Conservation (phyloP, 2,113 vertebrate species). For the Trichechus manatus region DNA sequence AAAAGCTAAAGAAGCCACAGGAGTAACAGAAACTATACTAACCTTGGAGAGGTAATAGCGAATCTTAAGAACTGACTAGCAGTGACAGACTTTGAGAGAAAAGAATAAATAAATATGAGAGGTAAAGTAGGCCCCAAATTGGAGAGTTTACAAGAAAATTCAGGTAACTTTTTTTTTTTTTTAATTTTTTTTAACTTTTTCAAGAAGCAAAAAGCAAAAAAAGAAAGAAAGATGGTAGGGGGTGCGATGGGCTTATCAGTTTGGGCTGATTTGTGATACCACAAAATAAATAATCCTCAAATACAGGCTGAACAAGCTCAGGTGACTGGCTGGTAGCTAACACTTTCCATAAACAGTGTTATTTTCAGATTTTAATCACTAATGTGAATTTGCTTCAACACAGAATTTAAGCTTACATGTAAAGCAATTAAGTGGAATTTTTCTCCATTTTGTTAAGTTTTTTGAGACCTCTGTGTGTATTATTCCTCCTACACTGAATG, state of each 20-base stretch:
- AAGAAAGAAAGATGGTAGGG: not conserved
- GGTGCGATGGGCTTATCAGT: not conserved
- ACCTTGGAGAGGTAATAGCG: not conserved
- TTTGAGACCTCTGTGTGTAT: not conserved
- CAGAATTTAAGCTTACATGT: not conserved
- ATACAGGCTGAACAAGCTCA: not conserved
- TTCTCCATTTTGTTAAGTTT: not conserved
- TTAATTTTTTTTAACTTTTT: no score
- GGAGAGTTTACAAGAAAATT: not conserved
- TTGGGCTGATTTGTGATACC: not conserved
- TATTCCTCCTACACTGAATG: not conserved
- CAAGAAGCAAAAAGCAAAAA: not conserved
- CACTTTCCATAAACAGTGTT: not conserved
- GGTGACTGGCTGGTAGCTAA: not conserved
- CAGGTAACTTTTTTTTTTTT: not conserved
- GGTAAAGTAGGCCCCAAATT: not conserved
- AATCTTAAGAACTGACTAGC: not conserved
- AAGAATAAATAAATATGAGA: conserved; percentile 29
- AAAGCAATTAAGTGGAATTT: not conserved
- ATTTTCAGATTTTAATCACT: conserved; percentile 41
- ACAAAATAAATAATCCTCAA: conserved; percentile 25
- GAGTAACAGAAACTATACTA: not conserved
- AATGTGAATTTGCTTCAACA: not conserved
- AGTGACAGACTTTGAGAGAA: not conserved
- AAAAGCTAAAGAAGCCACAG: not conserved